A percentile compares a stretch with the other conserved stretches of the same genome.
These are phyloP conservation scores for Mechanitis mazaeus DNA, from an alignment of 2,888 invertebrate genomes.

Conservation along the genomic window DNA sequence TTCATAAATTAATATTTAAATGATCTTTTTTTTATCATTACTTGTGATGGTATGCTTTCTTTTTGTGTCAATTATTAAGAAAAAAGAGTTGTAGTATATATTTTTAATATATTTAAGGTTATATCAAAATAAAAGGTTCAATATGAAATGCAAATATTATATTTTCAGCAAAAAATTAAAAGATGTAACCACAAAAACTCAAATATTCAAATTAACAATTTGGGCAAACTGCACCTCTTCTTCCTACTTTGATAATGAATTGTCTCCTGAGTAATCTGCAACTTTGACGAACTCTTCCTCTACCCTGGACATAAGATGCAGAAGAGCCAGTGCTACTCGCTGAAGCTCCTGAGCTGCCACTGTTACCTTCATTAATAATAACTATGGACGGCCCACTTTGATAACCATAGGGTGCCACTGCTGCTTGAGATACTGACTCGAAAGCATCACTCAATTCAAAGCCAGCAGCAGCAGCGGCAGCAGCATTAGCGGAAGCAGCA, in stretches of 20 bases:
- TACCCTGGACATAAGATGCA: constrained; percentile 29
- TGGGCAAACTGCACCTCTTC: constrained; percentile 43
- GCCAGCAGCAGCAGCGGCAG: neutral
- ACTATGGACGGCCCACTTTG: constrained; percentile 16
- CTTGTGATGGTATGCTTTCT: too few species aligned
- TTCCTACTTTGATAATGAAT: constrained; percentile 49
- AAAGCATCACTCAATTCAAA: neutral
- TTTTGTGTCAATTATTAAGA: too few species aligned
- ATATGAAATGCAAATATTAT: neutral
- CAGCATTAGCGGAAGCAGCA: neutral
- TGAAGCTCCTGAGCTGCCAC: constrained; percentile 8
- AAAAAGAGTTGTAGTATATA: too few species aligned
- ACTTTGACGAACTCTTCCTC: constrained; percentile 42
- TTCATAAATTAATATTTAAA: too few species aligned
- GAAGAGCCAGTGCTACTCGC: constrained; percentile 15
- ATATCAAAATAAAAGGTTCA: too few species aligned
- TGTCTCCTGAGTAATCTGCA: constrained; percentile 50
- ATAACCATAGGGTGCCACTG: neutral
- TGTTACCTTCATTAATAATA: constrained; percentile 23
- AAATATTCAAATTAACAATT: constrained; percentile 43
- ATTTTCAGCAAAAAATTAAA: constrained; percentile 26
- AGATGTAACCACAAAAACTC: constrained; percentile 49
- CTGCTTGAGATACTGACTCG: neutral
- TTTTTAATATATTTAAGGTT: too few species aligned
- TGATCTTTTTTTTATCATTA: too few species aligned